A percentile compares a stretch with the other conserved stretches of the same genome.
Conservation (phyloP, 2,113 vertebrate species). For the Chlorodrepanis virens region DNA sequence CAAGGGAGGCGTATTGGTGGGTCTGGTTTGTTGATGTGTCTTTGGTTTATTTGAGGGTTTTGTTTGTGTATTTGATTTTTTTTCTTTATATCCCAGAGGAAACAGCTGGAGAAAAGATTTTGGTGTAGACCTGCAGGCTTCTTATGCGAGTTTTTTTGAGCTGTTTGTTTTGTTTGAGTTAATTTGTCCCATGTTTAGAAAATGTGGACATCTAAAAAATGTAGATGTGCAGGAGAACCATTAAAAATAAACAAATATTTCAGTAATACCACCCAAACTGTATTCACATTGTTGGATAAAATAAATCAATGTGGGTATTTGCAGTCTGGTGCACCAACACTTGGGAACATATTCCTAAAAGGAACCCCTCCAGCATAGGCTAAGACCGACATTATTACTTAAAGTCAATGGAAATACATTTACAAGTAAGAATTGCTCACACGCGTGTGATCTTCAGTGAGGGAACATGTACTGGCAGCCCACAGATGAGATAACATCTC, state of each 20-base stretch:
- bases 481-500: background rate
- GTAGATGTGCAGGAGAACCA: constrained; percentile 24
- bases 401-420: background rate
- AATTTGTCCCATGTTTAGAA: constrained; percentile 35
- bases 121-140: background rate
- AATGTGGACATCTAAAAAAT: background rate
- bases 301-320: background rate
- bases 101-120: constrained; percentile 36
- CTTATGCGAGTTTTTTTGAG: background rate
- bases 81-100: constrained; percentile 27
- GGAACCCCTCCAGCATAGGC: background rate
- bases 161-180: constrained; percentile 26
- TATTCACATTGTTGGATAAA: background rate
- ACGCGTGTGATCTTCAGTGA: background rate
- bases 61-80: constrained; percentile 2
- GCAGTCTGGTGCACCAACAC: background rate
- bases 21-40: background rate
- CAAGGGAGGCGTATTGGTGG: constrained; percentile 1
- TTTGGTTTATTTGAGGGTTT: constrained; percentile 35
- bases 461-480: background rate
- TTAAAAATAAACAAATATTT: constrained; percentile 36
- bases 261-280: constrained; percentile 24
- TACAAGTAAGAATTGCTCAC: background rate
- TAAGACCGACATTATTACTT: background rate
- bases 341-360: background rate